Percentiles rank a stretch among this genome's conserved stretches.
These are phyloP conservation scores for Drosophila elegans DNA, from an alignment of 1,140 invertebrate genomes.

Conservation along the genomic window DNA sequence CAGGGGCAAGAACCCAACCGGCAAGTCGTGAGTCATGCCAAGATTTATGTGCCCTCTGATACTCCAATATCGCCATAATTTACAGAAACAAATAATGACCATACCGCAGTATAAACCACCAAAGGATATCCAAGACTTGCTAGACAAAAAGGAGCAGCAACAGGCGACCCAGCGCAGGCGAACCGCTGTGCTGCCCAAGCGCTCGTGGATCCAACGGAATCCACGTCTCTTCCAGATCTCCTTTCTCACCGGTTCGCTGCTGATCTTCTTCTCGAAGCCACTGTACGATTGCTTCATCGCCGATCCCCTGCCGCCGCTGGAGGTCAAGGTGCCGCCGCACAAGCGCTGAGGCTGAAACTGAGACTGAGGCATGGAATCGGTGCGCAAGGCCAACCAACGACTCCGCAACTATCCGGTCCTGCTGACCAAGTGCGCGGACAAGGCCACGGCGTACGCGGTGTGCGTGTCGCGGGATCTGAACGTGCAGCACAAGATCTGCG, in stretches of 20 bases:
- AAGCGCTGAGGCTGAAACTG: constrained; percentile 27
- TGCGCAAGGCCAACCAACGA: constrained; percentile 89
- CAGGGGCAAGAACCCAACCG: constrained; percentile 8
- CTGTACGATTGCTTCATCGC: constrained; percentile 89
- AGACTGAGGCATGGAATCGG: constrained; percentile 89
- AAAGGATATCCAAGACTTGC: constrained; percentile 65
- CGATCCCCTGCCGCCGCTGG: constrained; percentile 52
- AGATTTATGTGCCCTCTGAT: not conserved
- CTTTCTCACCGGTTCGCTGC: constrained; percentile 84
- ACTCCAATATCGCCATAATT: not conserved
- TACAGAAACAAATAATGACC: constrained; percentile 71
- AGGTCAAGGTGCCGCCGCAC: constrained; percentile 83
- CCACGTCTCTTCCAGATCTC: constrained; percentile 86
- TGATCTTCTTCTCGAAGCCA: constrained; percentile 88
- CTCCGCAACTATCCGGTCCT: constrained; percentile 90
- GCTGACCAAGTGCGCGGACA: constrained; percentile 89
- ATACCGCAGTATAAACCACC: constrained; percentile 72
- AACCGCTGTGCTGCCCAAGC: constrained; percentile 73
- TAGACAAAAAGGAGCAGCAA: constrained; percentile 65
- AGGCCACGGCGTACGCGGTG: constrained; percentile 89
- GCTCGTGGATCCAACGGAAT: constrained; percentile 85
- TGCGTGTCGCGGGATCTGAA: constrained; percentile 91
- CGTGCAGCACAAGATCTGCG: constrained; percentile 90
- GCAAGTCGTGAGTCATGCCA: constrained; percentile 36
- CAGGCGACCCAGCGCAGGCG: constrained; percentile 65